Evolutionary conservation across 1,140 invertebrate species (phyloP).

Genomic region (Adoxophyes honmai): DNA sequence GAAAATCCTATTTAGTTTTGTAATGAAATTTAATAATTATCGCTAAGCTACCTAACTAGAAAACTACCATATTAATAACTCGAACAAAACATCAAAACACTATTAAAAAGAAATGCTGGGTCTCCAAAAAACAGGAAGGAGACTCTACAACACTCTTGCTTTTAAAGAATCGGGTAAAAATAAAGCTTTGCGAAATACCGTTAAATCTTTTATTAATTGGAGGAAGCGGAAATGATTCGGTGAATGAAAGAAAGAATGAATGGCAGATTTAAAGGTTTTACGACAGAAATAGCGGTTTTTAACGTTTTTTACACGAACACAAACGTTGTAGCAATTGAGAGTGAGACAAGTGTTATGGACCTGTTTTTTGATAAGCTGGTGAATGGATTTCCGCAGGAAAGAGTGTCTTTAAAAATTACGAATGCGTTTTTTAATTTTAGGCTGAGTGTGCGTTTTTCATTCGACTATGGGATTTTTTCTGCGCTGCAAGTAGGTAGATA

Average conservation of each 20-base stretch:
- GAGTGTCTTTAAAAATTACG: background rate
- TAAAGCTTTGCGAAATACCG: background rate
- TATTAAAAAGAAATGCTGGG: no score
- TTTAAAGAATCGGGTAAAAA: background rate
- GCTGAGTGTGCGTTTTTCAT: background rate
- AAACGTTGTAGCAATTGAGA: no score
- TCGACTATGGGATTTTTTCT: background rate
- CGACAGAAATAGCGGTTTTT: background rate
- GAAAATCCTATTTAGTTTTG: no score
- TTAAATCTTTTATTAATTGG: constrained; percentile 26
- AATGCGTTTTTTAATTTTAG: background rate
- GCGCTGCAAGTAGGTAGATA: no score
- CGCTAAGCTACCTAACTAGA: no score
- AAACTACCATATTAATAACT: no score
- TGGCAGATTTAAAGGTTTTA: background rate
- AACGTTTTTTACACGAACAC: background rate
- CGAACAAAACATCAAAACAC: no score
- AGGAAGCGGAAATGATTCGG: constrained; percentile 32
- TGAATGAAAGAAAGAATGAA: constrained; percentile 12
- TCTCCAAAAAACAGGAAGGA: background rate
- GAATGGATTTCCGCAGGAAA: no score
- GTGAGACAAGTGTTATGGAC: background rate
- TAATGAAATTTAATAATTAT: no score
- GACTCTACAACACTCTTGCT: background rate
- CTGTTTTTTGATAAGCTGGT: background rate